Evolutionary conservation across 2,888 invertebrate species (phyloP), one percentile per base, ranked within the genome.

Genomic region (Acleris sparsana): DNA sequence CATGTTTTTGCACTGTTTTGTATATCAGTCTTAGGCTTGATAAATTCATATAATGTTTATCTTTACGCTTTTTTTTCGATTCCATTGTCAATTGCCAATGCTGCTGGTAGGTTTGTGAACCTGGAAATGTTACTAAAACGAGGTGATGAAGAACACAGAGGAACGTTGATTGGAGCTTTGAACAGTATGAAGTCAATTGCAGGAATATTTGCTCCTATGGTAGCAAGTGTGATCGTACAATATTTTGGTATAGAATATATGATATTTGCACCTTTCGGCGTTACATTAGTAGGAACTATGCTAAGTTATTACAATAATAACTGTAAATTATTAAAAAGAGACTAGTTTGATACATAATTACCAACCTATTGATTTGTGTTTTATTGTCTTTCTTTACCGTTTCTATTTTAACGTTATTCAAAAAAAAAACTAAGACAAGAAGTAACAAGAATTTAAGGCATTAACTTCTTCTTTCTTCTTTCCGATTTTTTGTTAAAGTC

Each of bases 111-210:
- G 63, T 87, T 95, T 69, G 87, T 93, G 17, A 93, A 93, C 11
- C 89, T 94, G 80, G 94, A 95, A 83, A 93, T 94, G 87, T 85
- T 95, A 70, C 82, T 95, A 58, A 90, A 89, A 72, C 87, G 93
- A 69, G 88, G 93, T 71, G 83, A 88, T 62, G 85, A 87, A 16
- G 84, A 91, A 11, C 94, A 95, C 71, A 88, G 93, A 71, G 95
- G 95, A 0, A 94, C 94, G 16, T 80, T 95, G 43, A 92, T 94
- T 46, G 95, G 95, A 49, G 93, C 94, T 43, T 94, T 94, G 13
- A 94, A 94, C 76, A 95, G 95, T 84, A 88, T 95, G 1, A 89
- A 94, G 72, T 94, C 95, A 1, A 71, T 95, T 17, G 89, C 95
- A 0, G 93, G 95, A 69, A 94, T 95, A 69, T 71, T 94, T 20